These are phyloP conservation scores for Drosophila erecta DNA, from an alignment of 1,140 invertebrate genomes.

Conservation along the genomic window DNA sequence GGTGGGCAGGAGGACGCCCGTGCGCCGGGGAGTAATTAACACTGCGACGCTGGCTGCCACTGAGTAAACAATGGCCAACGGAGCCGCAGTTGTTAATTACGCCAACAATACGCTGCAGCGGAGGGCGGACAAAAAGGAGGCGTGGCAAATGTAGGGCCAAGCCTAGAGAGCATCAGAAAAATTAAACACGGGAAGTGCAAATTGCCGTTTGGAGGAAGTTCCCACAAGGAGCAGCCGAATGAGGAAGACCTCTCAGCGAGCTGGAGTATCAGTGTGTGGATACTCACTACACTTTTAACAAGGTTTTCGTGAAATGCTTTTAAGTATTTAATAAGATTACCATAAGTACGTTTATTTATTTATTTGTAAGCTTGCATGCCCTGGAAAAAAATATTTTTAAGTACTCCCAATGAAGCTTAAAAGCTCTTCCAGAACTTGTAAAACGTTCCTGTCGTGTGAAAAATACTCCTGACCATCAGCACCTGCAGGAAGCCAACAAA, in stretches of 20 bases:
- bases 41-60: conserved; percentile 63
- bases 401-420: neutral
- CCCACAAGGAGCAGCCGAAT: conserved; percentile 13
- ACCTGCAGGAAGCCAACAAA: conserved; percentile 88
- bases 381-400: neutral
- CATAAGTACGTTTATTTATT: no score
- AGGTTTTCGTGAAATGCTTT: no score
- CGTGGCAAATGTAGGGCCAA: conserved; percentile 32
- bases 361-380: no score
- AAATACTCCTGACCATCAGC: conserved; percentile 88
- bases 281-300: neutral
- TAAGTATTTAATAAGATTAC: no score
- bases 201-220: conserved; percentile 17
- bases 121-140: conserved; percentile 28
- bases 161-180: conserved; percentile 17
- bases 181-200: conserved; percentile 37
- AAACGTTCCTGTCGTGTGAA: conserved; percentile 87
- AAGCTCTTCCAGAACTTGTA: conserved; percentile 85
- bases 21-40: conserved; percentile 73
- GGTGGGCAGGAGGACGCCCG: neutral
- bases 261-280: neutral
- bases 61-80: conserved; percentile 69
- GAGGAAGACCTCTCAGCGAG: conserved; percentile 1
- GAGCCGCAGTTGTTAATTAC: conserved; percentile 73
- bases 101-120: conserved; percentile 48